Conservation (phyloP, 2,797 vertebrate genomes). For the Acrossocheilus wenchowensis region DNA sequence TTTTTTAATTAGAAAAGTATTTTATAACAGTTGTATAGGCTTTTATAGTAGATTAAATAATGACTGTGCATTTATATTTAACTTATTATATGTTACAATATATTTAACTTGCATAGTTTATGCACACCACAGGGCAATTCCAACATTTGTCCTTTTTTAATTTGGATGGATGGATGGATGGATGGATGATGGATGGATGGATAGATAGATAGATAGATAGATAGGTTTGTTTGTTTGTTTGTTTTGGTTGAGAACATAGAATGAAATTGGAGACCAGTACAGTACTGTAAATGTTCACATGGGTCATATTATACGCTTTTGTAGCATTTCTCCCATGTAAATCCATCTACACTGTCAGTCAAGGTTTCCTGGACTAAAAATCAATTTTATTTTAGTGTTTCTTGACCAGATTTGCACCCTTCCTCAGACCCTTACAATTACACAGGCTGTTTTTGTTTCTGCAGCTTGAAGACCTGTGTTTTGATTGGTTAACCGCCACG, state of each 20-base stretch:
- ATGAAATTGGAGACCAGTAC: not conserved
- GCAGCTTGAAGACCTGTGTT: not conserved
- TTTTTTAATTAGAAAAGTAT: not conserved
- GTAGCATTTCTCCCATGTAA: not conserved
- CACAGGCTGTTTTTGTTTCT: not conserved
- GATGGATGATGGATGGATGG: too few species aligned
- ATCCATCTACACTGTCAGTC: not conserved
- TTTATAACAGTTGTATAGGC: not conserved
- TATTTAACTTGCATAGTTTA: not conserved
- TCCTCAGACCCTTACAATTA: not conserved
- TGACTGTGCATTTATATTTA: not conserved
- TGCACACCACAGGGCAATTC: not conserved
- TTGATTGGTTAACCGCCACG: not conserved
- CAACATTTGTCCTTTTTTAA: not conserved
- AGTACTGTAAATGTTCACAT: not conserved
- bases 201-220: too few species aligned
- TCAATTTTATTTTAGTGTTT: not conserved
- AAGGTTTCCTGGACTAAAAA: not conserved
- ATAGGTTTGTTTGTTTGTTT: too few species aligned
- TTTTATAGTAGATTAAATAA: not conserved
- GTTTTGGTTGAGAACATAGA: too few species aligned
- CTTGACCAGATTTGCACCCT: not conserved
- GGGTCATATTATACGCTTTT: not conserved
- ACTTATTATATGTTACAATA: not conserved
- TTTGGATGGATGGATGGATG: too few species aligned